phyloP scores from a whole-genome alignment of 2,888 invertebrate genomes.

The Lasioglossum morio region DNA sequence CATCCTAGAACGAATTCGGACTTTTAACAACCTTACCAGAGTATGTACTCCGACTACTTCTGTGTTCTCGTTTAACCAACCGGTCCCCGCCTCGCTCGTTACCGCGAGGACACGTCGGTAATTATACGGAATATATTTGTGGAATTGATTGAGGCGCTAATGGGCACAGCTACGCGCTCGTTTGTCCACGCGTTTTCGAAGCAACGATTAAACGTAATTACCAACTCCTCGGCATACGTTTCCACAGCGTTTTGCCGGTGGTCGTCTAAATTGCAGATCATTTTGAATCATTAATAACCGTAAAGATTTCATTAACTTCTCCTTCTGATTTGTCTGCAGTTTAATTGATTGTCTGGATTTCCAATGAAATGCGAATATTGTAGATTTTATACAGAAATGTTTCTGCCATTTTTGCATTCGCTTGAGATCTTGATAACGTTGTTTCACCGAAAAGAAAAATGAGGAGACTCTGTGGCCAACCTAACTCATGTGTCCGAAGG shows the following conservation, averaged over 20 bases:
- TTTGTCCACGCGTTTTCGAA: neutral
- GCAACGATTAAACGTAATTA: neutral
- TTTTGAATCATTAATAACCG: neutral
- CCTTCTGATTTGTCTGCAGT: no score
- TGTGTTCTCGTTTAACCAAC: neutral
- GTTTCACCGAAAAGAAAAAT: neutral
- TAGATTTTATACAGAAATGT: neutral
- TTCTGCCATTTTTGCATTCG: neutral
- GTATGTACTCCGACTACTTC: neutral
- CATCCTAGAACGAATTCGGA: slow-evolving; percentile 1
- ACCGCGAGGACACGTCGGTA: neutral
- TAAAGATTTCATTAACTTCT: neutral
- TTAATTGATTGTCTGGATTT: no score
- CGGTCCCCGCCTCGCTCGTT: neutral
- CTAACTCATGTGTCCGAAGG: neutral
- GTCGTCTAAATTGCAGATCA: neutral
- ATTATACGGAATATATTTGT: slow-evolving; percentile 1
- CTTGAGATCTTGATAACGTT: neutral
- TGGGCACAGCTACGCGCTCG: neutral
- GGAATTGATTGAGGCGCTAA: neutral
- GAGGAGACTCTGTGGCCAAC: neutral
- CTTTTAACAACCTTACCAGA: slow-evolving; percentile 2
- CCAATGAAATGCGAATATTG: no score
- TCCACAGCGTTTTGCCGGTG: neutral
- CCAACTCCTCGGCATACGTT: neutral